Percentiles rank a stretch among this genome's conserved stretches.
phyloP scores from a whole-genome alignment of 1,140 invertebrate genomes.

The Heterodera schachtii region DNA sequence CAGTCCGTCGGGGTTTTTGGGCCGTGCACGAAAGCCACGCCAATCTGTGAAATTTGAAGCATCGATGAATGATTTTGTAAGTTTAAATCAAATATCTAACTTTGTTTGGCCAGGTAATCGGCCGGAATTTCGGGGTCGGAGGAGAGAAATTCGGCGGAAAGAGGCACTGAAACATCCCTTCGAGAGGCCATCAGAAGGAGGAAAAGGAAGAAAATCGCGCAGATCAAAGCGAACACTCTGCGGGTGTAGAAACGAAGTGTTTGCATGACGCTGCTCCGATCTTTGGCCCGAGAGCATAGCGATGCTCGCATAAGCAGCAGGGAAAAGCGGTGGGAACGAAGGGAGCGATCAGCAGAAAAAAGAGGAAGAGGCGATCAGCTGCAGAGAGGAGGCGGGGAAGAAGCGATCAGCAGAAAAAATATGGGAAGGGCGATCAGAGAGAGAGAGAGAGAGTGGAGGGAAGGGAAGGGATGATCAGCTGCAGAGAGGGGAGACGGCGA shows the following conservation, averaged over 20 bases:
- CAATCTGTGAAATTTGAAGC: conserved; percentile 18
- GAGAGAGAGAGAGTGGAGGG: too few relatives aligned
- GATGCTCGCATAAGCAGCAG: background rate
- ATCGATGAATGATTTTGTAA: background rate
- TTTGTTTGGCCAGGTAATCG: conserved; percentile 25
- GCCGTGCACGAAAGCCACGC: background rate
- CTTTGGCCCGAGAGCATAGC: background rate
- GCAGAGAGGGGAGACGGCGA: background rate
- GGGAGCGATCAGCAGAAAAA: too few relatives aligned
- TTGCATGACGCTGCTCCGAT: conserved; percentile 23
- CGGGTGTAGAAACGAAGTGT: conserved; percentile 53
- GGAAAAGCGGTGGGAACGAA: too few relatives aligned
- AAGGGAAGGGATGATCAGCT: too few relatives aligned
- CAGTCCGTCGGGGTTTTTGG: background rate
- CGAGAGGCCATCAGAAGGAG: conserved; percentile 48
- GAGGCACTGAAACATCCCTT: background rate
- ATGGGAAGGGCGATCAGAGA: too few relatives aligned
- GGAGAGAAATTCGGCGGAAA: background rate
- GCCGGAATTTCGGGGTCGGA: background rate
- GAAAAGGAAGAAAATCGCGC: conserved; percentile 50
- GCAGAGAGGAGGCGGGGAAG: too few relatives aligned
- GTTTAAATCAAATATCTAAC: conserved; percentile 2
- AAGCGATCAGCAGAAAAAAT: too few relatives aligned
- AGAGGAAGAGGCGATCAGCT: too few relatives aligned
- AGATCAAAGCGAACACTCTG: conserved; percentile 47